Conservation (phyloP, 2,888 invertebrate genomes). For the Alcis repandata region DNA sequence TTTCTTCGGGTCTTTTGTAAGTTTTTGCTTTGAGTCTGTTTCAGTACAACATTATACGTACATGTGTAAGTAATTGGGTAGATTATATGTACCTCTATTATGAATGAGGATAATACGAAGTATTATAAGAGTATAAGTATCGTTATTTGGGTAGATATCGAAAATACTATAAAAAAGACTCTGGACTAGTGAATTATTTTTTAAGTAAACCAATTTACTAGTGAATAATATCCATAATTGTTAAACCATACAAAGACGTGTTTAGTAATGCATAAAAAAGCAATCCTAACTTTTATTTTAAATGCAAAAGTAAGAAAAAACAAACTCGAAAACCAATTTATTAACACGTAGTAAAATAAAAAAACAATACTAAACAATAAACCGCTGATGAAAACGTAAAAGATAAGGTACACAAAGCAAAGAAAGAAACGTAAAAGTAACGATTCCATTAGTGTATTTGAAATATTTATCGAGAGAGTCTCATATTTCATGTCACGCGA, state of each 20-base stretch:
- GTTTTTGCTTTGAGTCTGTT: conserved; percentile 7
- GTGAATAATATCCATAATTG: no score
- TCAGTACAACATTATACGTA: not conserved
- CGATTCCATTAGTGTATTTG: conserved; percentile 27
- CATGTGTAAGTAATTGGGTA: not conserved
- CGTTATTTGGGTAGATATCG: no score
- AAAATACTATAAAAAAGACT: no score
- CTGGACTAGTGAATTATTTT: no score
- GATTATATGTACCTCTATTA: not conserved
- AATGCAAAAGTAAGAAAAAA: no score
- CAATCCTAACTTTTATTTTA: no score
- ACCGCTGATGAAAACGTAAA: conserved; percentile 13
- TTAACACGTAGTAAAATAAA: not conserved
- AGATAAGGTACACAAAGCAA: conserved; percentile 14
- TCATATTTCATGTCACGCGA: conserved; percentile 25
- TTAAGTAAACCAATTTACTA: no score
- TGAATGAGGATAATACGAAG: no score
- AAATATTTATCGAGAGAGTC: conserved; percentile 26
- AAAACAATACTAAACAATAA: conserved; percentile 8
- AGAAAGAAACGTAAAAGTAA: conserved; percentile 13
- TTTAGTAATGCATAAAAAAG: no score
- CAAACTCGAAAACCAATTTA: no score
- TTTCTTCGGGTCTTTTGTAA: conserved; percentile 13
- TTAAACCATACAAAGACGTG: no score
- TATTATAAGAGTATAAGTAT: no score